Percentiles rank a stretch among this genome's conserved stretches.
phyloP scores from a whole-genome alignment of 30 jellyfish, hydroid and myxozoan species.

The Calvadosia cruxmelitensis region DNA sequence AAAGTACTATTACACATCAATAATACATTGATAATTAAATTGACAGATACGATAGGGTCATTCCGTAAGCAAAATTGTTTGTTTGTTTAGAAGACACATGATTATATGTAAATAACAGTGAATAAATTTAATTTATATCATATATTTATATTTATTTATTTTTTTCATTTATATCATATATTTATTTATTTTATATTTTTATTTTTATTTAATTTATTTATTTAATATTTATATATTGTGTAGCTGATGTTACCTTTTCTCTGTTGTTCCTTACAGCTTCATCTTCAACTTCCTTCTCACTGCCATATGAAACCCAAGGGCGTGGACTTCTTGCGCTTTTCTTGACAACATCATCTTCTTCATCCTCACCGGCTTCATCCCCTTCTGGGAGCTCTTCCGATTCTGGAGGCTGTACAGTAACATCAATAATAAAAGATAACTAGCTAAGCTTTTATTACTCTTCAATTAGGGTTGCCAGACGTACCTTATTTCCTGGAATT shows the following conservation, averaged over 20 bases:
- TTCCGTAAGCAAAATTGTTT: no score
- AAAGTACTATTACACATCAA: neutral
- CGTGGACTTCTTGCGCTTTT: slow-evolving; percentile 5
- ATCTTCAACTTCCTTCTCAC: slow-evolving; percentile 68
- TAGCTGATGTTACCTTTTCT: slow-evolving; percentile 25
- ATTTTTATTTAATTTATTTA: no score
- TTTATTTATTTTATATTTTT: no score
- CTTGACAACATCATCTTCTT: neutral
- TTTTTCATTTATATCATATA: no score
- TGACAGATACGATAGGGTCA: no score
- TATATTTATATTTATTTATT: no score
- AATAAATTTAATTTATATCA: no score
- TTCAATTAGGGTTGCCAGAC: no score
- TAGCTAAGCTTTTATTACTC: no score
- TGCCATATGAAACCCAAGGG: slow-evolving; percentile 81
- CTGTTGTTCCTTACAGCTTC: slow-evolving; percentile 33
- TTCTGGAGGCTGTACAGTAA: neutral
- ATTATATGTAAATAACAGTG: neutral
- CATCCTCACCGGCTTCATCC: slow-evolving; percentile 17
- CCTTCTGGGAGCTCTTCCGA: slow-evolving; percentile 21
- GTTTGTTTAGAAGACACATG: no score
- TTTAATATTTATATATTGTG: neutral
- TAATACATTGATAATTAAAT: no score
- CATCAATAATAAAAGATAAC: neutral
- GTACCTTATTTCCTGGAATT: neutral